Base-by-base conservation (phyloP, 2,888 invertebrate species). In the Tuberolachnus salignus region DNA sequence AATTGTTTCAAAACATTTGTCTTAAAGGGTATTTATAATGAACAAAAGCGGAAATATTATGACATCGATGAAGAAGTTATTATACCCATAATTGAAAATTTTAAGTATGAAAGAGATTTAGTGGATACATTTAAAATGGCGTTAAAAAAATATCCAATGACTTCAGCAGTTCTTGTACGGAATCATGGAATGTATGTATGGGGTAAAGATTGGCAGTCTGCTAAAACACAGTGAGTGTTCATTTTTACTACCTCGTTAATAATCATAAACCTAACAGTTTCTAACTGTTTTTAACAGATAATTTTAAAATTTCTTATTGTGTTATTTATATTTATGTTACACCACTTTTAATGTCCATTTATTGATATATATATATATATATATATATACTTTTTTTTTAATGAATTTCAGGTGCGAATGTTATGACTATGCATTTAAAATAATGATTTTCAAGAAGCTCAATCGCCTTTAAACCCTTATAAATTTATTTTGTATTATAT, bases 151-250 rank as follows among this genome's bases (percentile, higher is more conserved):
- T 96, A 97, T 87, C 97, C 97, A 0, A 92, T 94, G 69, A 92
- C 95, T 16, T 92, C 92, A 84, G 98, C 98, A 0, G 91, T 98
- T 66, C 87, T 98, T 13, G 98, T 98, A 1, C 88, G 97, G 61
- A 89, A 97, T 81, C 98, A 98, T 86, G 98, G 98, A 0, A 91
- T 98, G 64, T 98, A 98, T 85, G 97, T 98, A 8, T 98, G 98
- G 98, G 98, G 97, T 0, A 91, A 92, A 81, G 91, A 91, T 3
- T 98, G 98, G 98, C 92, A 97, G 85, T 92, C 94, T 84, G 93
- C 98, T 0, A 98, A 98, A 88, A 92, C 94, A 69, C 94, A 93
- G 94, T 92, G 83, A 86, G 88, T 34, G n/a, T n/a, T 34, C 10
- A 34, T 1, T n/a, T 49, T 51, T 6, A 51, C n/a, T 67, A 6